Conservation (phyloP, 2,797 vertebrate genomes). For the Hippopotamyrus pictus region DNA sequence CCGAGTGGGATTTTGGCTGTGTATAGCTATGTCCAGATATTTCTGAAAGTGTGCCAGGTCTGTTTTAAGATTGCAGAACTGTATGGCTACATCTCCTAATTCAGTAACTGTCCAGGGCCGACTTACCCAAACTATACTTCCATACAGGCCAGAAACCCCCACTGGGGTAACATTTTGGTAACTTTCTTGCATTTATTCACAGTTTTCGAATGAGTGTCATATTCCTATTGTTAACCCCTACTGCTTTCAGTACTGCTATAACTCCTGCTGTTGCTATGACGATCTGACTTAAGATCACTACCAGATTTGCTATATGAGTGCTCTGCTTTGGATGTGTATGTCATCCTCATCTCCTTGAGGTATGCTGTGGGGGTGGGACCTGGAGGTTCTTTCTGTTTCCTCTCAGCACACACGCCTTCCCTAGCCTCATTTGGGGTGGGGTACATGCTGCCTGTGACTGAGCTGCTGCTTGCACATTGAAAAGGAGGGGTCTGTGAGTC, state of each 20-base stretch:
- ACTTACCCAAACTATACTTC: neutral
- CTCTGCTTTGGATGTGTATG: neutral
- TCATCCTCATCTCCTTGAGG: neutral
- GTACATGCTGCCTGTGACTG: neutral
- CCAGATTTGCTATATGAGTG: neutral
- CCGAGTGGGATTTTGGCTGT: neutral
- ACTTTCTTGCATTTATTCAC: neutral
- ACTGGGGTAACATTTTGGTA: neutral
- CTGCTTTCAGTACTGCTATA: neutral
- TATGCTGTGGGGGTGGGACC: neutral
- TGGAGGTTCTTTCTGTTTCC: neutral
- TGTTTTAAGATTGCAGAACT: neutral
- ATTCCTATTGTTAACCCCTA: neutral
- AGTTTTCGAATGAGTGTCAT: neutral
- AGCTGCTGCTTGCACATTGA: neutral
- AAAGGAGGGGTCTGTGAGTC: neutral
- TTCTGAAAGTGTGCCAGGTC: neutral
- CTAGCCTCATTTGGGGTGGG: neutral
- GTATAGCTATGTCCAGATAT: neutral
- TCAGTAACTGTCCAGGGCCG: neutral
- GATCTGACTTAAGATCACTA: neutral
- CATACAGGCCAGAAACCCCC: neutral
- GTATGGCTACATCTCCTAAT: neutral
- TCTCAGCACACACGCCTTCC: neutral
- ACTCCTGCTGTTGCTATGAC: neutral